Conservation (phyloP, 1,140 invertebrate genomes). For the Octopus sinensis region DNA sequence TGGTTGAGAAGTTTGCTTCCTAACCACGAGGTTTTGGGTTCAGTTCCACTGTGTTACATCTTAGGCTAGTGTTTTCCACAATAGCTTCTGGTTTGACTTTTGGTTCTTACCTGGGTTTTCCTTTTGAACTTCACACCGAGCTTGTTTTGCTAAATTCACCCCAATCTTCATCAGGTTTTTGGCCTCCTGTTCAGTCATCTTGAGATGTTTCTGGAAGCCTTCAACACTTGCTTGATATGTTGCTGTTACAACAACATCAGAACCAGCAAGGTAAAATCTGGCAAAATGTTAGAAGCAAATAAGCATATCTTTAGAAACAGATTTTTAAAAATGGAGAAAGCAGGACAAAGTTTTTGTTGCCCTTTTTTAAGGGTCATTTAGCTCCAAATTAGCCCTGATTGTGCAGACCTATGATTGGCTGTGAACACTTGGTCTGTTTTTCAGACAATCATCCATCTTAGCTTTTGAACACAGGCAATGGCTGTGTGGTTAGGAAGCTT, state of each 20-base stretch:
- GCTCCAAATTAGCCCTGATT: not conserved
- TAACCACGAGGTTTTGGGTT: too few species aligned
- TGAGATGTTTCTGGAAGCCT: conserved; percentile 72
- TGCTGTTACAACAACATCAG: conserved; percentile 79
- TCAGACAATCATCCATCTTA: too few species aligned
- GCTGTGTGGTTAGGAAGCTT: too few species aligned
- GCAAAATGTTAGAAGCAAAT: not conserved
- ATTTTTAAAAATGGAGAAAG: not conserved
- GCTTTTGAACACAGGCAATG: too few species aligned
- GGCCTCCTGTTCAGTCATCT: conserved; percentile 64
- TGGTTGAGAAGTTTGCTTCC: too few species aligned
- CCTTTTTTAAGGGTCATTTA: not conserved
- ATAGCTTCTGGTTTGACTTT: too few species aligned
- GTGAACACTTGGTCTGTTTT: not conserved
- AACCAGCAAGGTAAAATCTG: conserved; percentile 67
- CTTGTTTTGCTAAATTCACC: conserved; percentile 28
- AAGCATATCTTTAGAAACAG: not conserved
- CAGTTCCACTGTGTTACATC: too few species aligned
- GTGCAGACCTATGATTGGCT: not conserved
- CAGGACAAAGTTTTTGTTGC: not conserved
- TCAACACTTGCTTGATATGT: conserved; percentile 84
- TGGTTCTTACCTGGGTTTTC: conserved; percentile 20
- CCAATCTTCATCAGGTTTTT: conserved; percentile 66
- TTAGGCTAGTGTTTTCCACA: too few species aligned
- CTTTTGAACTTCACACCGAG: conserved; percentile 22